Percentiles rank a stretch among this genome's conserved stretches.
These are phyloP conservation scores for Oryzias woworae DNA, from an alignment of 2,113 vertebrate genomes.

Conservation along the genomic window DNA sequence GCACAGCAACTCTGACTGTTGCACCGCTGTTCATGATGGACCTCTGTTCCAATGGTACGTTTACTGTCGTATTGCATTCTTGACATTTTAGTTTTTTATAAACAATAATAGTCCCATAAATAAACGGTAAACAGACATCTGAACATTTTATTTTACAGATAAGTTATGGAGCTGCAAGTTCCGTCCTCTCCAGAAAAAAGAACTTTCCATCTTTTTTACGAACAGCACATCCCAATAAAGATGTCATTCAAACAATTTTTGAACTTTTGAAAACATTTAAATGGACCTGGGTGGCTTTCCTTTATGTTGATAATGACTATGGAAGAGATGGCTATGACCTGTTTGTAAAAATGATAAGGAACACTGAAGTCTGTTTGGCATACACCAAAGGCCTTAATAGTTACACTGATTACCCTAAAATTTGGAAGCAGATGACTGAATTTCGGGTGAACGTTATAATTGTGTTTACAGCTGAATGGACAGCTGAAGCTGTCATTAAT, in stretches of 20 bases:
- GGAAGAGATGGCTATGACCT: conserved; percentile 54
- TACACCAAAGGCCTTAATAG: conserved; percentile 56
- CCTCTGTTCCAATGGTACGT: conserved; percentile 80
- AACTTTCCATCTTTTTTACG: conserved; percentile 81
- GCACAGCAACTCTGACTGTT: conserved; percentile 42
- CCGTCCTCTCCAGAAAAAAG: conserved; percentile 63
- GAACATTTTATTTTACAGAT: conserved; percentile 70
- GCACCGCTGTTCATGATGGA: conserved; percentile 73
- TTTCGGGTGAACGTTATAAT: conserved; percentile 64
- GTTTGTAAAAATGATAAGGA: conserved; percentile 53
- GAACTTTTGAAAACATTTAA: conserved; percentile 71
- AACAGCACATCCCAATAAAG: conserved; percentile 76
- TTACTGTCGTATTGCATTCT: neutral
- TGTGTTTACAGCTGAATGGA: conserved; percentile 31
- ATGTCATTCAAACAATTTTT: conserved; percentile 75
- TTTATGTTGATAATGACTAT: conserved; percentile 67
- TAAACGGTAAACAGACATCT: neutral
- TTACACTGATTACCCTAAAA: conserved; percentile 6
- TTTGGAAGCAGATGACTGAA: conserved; percentile 53
- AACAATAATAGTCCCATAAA: neutral
- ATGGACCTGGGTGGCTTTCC: conserved; percentile 83
- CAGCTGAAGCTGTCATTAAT: conserved; percentile 55
- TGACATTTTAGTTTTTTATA: neutral
- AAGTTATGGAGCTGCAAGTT: conserved; percentile 76
- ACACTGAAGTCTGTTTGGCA: conserved; percentile 69